Evolutionary conservation across 2,797 vertebrate genomes (phyloP), one percentile per base, ranked within the genome.

Genomic region (Gallinago nigripennis): DNA sequence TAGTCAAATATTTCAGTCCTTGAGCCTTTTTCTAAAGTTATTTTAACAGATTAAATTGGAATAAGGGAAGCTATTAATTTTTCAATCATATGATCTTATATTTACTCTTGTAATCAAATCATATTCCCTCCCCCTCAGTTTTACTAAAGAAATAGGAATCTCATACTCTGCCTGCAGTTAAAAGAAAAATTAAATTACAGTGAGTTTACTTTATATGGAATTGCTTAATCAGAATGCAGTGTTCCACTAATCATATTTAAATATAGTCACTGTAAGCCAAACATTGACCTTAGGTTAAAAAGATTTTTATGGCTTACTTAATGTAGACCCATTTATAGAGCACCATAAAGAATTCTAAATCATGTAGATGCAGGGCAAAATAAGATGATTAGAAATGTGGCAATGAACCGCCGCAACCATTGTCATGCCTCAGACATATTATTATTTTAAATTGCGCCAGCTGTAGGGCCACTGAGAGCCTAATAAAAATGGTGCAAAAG

Each of bases 31-130:
- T 90, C 75, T 96, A n/a, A 96, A 95, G 89, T 95, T 88, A 81
- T 95, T 96, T 73, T 64, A 90, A 81, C 45, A 84, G 85, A 96
- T 77, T 92, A 88, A 96, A 88, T 81, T 2, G 0, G 2, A 92
- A 82, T 86, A 86, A 89, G 64, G 73, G 89, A 95, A 92, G 82
- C 65, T 75, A 92, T 95, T 96, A 92, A 90, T 92, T 95, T 91
- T 94, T 79, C 68, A 94, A 35, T 93, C 65, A 30, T 71, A 57
- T 50, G 72, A 90, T 73, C 86, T 77, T 54, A 21, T 95, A 79
- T 95, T 97, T 94, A 63, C 71, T 81, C 45, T 94, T 56, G 7
- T 80, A 78, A 95, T 94, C 80, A 88, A 94, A 94, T 93, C 71
- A 46, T 16, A 60, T 68, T 72, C 71, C 83, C 33, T 80, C 46